Base-by-base conservation (phyloP, 1,140 invertebrate species). In the Lordiphosa stackelbergi region DNA sequence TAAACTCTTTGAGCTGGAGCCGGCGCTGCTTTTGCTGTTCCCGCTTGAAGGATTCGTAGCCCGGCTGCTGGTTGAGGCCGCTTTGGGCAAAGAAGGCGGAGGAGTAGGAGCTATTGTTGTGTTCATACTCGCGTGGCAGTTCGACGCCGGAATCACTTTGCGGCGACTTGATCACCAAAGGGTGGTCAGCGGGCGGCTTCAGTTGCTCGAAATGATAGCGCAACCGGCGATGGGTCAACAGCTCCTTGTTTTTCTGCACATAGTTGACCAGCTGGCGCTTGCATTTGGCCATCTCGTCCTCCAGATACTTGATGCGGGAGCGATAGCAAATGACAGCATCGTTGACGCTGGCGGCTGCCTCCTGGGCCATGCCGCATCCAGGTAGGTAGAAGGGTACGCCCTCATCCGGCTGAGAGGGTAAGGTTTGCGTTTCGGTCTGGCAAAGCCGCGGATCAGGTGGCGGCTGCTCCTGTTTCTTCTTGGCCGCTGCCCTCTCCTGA, bases 241-340 rank as follows among this genome's bases (percentile, higher is more conserved):
- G n/a, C 31, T 74, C 62, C 38, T 60, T 49, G n/a, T 81, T 71
- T 22, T 81, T 59, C 24, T 68, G 24, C 0, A 79, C 70, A 12
- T 71, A 81, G 16, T 51, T 47, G 19, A 64, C 46, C 24, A 79
- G 41, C 47, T 75, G 66, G 7, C 43, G 55, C 63, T 81, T 81
- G 52, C 75, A 79, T 36, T 81, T 75, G 46, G 46, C 66, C 75
- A 79, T 81, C 36, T 79, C 70, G 10, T 46, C 37, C 62, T 79
- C 70, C 28, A 79, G 59, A 8, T 62, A 37, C 2, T 3, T 19
- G 3, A 79, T 51, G 1, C 62, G 55, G 3, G 56, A 34, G 13
- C 61, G 66, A 43, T 74, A 74, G 58, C 75, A 79, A 3, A 52
- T n/a, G 11, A 48, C 60, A 2, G 45, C 28, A 0, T 53, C 41